These are phyloP conservation scores for Punctoribates punctum DNA, from an alignment of 2,888 invertebrate species.

Conservation along the genomic window DNA sequence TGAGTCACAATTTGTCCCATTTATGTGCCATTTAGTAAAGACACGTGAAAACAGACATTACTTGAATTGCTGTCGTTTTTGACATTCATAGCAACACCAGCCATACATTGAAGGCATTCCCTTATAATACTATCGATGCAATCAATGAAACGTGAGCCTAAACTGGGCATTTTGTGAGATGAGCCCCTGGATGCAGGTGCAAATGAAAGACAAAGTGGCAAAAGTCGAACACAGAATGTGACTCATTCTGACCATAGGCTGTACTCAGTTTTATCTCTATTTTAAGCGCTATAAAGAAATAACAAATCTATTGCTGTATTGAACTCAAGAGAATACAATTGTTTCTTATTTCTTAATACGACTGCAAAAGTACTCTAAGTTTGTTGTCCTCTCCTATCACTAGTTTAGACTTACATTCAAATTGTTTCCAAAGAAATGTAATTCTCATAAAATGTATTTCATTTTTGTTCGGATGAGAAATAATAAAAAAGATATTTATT, in stretches of 20 bases:
- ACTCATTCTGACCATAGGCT: not conserved
- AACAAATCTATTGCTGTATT: constrained; percentile 11
- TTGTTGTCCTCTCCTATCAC: not conserved
- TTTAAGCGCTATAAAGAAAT: constrained; percentile 2
- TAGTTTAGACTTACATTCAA: not conserved
- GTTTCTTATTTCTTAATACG: not conserved
- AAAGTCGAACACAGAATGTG: not conserved
- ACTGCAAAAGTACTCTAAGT: not conserved
- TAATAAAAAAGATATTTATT: not conserved
- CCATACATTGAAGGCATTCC: not conserved
- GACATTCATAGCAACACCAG: not conserved
- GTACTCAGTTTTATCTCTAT: constrained; percentile 11
- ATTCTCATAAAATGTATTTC: no score
- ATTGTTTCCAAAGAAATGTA: no score
- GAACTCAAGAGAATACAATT: constrained; percentile 3
- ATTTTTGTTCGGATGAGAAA: no score
- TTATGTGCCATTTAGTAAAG: constrained; percentile 9
- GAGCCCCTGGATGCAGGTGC: constrained; percentile 1
- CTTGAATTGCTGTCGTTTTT: constrained; percentile 7
- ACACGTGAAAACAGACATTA: constrained; percentile 16
- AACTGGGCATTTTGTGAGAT: not conserved
- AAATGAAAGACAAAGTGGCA: constrained; percentile 1
- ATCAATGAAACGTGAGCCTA: not conserved
- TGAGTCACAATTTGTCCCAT: constrained; percentile 18
- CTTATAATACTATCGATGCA: not conserved